Evolutionary conservation across 2,113 vertebrate genomes (phyloP).

Genomic region (Xenopus borealis): DNA sequence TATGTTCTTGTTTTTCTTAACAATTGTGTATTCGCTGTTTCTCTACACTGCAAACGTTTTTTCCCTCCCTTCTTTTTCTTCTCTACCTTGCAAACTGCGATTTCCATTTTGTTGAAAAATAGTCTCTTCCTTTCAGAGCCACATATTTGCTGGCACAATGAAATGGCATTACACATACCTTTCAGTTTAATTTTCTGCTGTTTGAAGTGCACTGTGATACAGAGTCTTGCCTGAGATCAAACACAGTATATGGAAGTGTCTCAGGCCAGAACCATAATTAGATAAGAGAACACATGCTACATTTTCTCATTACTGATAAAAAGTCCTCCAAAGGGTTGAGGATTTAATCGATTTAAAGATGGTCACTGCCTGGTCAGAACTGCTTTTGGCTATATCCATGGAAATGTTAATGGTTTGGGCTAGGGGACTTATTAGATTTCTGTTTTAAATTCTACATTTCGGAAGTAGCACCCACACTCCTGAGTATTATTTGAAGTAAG

Average conservation of each 20-base stretch:
- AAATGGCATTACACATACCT: neutral
- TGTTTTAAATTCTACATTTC: slow-evolving; percentile 1
- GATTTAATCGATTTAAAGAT: slow-evolving; percentile 36
- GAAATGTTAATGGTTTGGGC: slow-evolving; percentile 15
- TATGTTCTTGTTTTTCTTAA: too few relatives aligned
- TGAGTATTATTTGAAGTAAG: too few relatives aligned
- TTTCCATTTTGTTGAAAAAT: too few relatives aligned
- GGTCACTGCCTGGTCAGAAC: slow-evolving; percentile 8
- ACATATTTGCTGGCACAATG: neutral
- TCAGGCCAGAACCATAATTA: slow-evolving; percentile 16
- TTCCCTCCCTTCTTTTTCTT: too few relatives aligned
- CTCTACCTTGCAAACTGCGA: too few relatives aligned
- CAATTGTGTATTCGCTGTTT: too few relatives aligned
- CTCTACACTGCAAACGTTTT: too few relatives aligned
- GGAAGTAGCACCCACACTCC: neutral
- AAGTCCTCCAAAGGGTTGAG: slow-evolving; percentile 28
- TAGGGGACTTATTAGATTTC: slow-evolving; percentile 11
- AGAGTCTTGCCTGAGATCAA: slow-evolving; percentile 3
- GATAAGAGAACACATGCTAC: slow-evolving; percentile 7
- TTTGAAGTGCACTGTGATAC: neutral
- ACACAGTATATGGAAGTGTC: neutral
- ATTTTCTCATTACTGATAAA: slow-evolving; percentile 36
- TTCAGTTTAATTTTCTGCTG: slow-evolving; percentile 9
- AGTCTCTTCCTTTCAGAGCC: too few relatives aligned
- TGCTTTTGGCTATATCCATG: slow-evolving; percentile 14